Evolutionary conservation across 2,888 invertebrate genomes (phyloP), one percentile per base, ranked within the genome.

Genomic region (Leptura quadrifasciata): DNA sequence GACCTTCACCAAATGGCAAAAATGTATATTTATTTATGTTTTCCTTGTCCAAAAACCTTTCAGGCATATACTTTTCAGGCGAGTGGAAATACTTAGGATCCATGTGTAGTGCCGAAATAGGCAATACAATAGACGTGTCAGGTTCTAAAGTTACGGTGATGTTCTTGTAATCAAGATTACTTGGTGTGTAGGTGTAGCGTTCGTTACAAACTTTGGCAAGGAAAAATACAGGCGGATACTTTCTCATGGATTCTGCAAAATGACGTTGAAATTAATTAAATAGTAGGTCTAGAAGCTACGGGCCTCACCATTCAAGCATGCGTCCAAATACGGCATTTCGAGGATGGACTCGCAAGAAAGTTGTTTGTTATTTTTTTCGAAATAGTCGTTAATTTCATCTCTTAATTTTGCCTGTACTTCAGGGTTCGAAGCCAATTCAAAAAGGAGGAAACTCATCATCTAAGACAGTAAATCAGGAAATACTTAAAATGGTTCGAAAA

Each of bases 301-400:
- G 2, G 9, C 9, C 60, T 77, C 81, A 91, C 91, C 91, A 63
- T 84, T 85, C 1, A 91, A 80, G 3, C 91, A 90, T 78, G 89
- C 89, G 68, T 91, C 90, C 75, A 92, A 80, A 80, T 91, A 92
- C 0, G 86, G 83, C 89, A 92, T 89, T 63, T 90, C 90, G 75
- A 85, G 85, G 64, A 91, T 78, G 0, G 89, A 87, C 17, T 91
- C 91, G 76, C 90, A 91, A 9, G 87, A 89, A n/a, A 91, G 80
- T 75, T 88, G 78, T 0, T 88, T 88, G 12, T 88, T 84, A 72
- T 90, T 84, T 15, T 75, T 75, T 15, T n/a, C 54, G 10, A 60
- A 74, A 8, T 47, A 52, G 15, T 52, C 54, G 5, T 73, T 61
- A 4, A 92, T 88, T 81, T 91, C 91, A 0, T 84, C 73, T 17